These are phyloP conservation scores for Periophthalmodon schlosseri DNA, from an alignment of 2,113 vertebrate species.

Conservation along the genomic window DNA sequence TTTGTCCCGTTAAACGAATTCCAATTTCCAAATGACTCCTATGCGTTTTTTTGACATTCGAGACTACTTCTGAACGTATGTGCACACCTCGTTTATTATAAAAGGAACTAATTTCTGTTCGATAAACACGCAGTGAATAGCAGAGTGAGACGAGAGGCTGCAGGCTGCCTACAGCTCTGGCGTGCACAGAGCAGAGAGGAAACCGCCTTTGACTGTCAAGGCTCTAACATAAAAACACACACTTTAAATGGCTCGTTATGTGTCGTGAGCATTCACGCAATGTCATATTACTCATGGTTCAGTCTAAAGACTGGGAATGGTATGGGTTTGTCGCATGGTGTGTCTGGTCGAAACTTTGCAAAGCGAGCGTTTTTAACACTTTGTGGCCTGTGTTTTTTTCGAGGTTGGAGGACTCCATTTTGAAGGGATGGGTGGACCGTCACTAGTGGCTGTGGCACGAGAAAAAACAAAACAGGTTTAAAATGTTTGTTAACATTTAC, in stretches of 20 bases:
- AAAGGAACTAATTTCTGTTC: background rate
- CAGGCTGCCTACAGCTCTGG: background rate
- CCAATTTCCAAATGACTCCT: background rate
- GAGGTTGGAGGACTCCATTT: constrained; percentile 81
- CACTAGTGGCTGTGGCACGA: background rate
- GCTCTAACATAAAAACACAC: background rate
- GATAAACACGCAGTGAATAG: background rate
- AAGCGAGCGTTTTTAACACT: constrained; percentile 74
- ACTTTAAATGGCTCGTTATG: background rate
- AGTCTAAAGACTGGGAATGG: background rate
- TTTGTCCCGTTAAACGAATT: background rate
- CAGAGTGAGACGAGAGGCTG: background rate
- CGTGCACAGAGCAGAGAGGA: background rate
- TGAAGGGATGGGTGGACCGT: constrained; percentile 70
- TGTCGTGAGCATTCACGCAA: background rate
- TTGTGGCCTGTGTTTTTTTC: constrained; percentile 72
- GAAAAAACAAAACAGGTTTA: background rate
- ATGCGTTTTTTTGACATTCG: background rate
- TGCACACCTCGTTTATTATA: background rate
- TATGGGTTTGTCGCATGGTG: constrained; percentile 12
- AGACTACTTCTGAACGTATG: background rate
- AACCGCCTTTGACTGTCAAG: background rate
- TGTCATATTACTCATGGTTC: background rate
- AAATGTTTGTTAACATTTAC: background rate
- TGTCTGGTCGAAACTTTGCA: constrained; percentile 54